Conservation (phyloP, 1,140 invertebrate genomes). For the Bombus pyrosoma region DNA sequence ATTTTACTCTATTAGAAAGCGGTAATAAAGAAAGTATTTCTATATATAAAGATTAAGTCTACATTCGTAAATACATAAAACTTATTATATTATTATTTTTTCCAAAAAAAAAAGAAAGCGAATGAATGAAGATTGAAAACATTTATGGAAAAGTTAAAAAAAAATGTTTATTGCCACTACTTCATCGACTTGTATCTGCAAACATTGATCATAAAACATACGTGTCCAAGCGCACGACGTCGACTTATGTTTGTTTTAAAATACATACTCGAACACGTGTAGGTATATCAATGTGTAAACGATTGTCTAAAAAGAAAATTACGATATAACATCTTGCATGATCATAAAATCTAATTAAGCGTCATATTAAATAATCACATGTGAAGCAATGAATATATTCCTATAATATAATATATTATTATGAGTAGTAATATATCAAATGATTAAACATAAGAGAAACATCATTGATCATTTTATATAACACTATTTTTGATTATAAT, state of each 20-base stretch:
- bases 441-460: no score
- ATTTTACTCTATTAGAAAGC: neutral
- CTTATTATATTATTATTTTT: neutral
- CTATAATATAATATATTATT: neutral
- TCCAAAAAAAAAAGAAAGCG: neutral
- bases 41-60: neutral
- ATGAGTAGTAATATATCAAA: neutral
- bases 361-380: neutral
- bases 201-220: neutral
- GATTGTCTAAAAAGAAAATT: neutral
- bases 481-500: neutral
- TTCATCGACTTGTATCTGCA: neutral
- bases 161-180: neutral
- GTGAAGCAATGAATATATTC: neutral
- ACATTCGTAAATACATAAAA: no score
- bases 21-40: neutral
- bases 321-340: neutral
- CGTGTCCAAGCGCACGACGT: neutral
- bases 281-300: neutral
- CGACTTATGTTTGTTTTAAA: constrained; percentile 5
- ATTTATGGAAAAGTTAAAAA: neutral
- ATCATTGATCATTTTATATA: no score
- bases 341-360: neutral
- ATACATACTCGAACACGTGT: no score
- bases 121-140: neutral